Percentiles rank a stretch among this genome's conserved stretches.
Conservation (phyloP, 2,888 invertebrate species). For the Empis stercorea region DNA sequence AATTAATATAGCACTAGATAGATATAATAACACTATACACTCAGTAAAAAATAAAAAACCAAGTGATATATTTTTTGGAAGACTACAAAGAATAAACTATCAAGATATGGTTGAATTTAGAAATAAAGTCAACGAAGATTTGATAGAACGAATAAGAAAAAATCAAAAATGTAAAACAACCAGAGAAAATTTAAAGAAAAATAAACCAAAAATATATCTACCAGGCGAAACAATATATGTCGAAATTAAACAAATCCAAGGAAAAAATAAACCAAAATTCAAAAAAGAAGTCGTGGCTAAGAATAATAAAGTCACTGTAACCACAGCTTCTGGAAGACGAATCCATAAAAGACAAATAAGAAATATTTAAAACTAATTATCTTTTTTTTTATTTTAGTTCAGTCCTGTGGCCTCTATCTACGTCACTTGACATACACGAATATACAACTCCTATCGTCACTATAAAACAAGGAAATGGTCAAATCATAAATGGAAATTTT, state of each 20-base stretch:
- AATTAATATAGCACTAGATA: constrained; percentile 3
- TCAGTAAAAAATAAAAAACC: constrained; percentile 11
- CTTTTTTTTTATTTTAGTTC: background rate
- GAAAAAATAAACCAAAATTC: constrained; percentile 1
- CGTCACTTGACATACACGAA: background rate
- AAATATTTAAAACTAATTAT: background rate
- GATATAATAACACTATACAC: constrained; percentile 11
- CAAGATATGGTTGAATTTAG: constrained; percentile 11
- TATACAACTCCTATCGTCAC: background rate
- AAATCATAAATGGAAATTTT: background rate
- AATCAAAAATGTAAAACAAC: constrained; percentile 11
- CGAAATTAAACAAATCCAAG: constrained; percentile 8
- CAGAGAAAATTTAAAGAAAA: constrained; percentile 9
- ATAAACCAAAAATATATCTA: constrained; percentile 5
- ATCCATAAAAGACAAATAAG: constrained; percentile 11
- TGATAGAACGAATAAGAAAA: constrained; percentile 8
- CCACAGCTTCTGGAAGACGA: constrained; percentile 6
- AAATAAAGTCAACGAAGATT: constrained; percentile 10
- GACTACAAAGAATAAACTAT: constrained; percentile 12
- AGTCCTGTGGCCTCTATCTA: background rate
- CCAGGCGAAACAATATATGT: constrained; percentile 6
- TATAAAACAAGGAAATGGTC: background rate
- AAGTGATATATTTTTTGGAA: constrained; percentile 12
- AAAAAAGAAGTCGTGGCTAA: constrained; percentile 9
- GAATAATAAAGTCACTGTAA: constrained; percentile 10